Percentiles rank a stretch among this genome's conserved stretches.
phyloP scores from a whole-genome alignment of 2,113 vertebrate genomes.

The Odocoileus hemionus region DNA sequence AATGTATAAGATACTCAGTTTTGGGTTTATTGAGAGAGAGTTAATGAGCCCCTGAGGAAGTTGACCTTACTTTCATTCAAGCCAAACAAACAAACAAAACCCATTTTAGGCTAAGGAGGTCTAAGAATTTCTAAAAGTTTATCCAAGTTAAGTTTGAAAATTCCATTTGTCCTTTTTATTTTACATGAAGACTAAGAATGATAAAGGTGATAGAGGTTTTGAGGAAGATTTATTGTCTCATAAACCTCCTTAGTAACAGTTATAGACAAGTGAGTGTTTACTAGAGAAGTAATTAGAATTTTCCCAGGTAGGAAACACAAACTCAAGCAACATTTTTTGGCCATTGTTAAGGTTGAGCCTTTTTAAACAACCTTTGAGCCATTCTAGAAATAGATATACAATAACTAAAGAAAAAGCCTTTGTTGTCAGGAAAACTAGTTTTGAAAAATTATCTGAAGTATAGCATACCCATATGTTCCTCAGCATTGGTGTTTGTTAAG shows the following conservation, averaged over 20 bases:
- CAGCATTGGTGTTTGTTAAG: not conserved
- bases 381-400: not conserved
- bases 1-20: not conserved
- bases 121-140: slow-evolving; percentile 16
- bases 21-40: not conserved
- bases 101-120: not conserved
- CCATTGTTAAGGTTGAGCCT: not conserved
- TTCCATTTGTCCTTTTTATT: not conserved
- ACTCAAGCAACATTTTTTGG: not conserved
- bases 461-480: not conserved
- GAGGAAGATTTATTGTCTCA: not conserved
- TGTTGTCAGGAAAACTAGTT: not conserved
- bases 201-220: not conserved
- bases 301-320: not conserved
- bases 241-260: not conserved
- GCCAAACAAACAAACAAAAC: not conserved
- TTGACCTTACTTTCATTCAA: not conserved
- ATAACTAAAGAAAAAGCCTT: not conserved
- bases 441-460: not conserved
- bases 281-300: not conserved
- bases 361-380: not conserved
- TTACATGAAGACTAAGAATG: not conserved
- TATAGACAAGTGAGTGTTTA: not conserved
- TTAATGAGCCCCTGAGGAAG: not conserved
- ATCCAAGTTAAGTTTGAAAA: not conserved